Conservation (phyloP, 2,113 vertebrate species). For the Syngnathus typhle region DNA sequence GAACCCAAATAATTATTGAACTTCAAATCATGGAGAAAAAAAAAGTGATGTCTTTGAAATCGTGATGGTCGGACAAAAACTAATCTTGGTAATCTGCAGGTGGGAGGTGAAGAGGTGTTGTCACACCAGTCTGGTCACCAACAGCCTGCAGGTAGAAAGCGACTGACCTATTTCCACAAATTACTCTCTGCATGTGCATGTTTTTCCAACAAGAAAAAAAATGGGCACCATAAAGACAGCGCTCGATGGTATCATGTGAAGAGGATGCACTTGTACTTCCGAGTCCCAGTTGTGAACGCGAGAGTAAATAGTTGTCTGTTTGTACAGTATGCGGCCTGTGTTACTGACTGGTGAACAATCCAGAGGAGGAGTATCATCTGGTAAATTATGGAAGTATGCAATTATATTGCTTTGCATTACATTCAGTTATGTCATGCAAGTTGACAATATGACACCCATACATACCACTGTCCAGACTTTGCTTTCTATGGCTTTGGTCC, state of each 20-base stretch:
- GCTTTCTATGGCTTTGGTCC: too few species aligned
- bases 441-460: too few species aligned
- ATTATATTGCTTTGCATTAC: too few species aligned
- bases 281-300: too few species aligned
- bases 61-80: neutral
- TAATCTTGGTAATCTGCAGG: neutral
- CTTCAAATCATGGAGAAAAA: neutral
- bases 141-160: constrained; percentile 46
- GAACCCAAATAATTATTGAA: neutral
- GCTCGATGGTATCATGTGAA: constrained; percentile 30
- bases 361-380: too few species aligned
- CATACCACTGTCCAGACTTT: too few species aligned
- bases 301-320: too few species aligned
- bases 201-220: constrained; percentile 4
- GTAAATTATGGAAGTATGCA: too few species aligned
- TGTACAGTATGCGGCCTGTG: too few species aligned
- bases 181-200: constrained; percentile 43
- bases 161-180: constrained; percentile 58
- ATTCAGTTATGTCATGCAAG: too few species aligned
- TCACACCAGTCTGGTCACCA: constrained; percentile 27
- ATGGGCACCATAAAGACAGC: constrained; percentile 37
- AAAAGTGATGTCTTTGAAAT: neutral
- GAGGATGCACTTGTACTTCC: constrained; percentile 19
- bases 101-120: neutral
- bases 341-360: too few species aligned